A percentile compares a stretch with the other conserved stretches of the same genome.
These are phyloP conservation scores for Oryzias curvinotus DNA, from an alignment of 2,113 vertebrate species.

Conservation along the genomic window DNA sequence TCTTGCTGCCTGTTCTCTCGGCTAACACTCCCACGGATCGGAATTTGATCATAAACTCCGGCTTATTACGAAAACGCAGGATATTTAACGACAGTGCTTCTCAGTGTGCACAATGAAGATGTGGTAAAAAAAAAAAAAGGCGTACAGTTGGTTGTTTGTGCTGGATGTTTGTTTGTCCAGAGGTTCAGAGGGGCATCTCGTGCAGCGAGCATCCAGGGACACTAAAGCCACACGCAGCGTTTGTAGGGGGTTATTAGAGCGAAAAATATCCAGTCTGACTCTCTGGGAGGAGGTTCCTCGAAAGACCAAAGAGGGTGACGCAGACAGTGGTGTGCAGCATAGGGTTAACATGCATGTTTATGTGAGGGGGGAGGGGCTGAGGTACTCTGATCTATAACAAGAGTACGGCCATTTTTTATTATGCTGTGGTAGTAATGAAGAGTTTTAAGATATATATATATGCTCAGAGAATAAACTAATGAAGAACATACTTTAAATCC, in stretches of 20 bases:
- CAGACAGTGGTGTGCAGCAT: conserved; percentile 48
- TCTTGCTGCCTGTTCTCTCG: conserved; percentile 32
- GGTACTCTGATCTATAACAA: conserved; percentile 42
- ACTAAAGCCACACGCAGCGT: conserved; percentile 63
- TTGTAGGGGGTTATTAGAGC: conserved; percentile 78
- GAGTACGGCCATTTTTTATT: conserved; percentile 39
- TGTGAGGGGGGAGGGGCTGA: conserved; percentile 38
- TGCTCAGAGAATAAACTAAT: background rate
- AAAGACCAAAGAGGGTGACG: conserved; percentile 61
- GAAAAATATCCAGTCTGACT: conserved; percentile 72
- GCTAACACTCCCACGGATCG: conserved; percentile 36
- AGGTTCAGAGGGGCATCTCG: conserved; percentile 47
- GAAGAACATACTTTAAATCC: too few species aligned
- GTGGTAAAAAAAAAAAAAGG: too few species aligned
- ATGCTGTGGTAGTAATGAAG: conserved; percentile 51
- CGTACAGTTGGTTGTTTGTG: too few species aligned
- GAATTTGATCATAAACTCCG: conserved; percentile 17
- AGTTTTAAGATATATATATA: conserved; percentile 52
- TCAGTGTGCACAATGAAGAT: too few species aligned
- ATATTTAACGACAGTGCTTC: conserved; percentile 1
- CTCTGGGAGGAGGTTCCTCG: conserved; percentile 71
- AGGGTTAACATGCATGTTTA: conserved; percentile 38
- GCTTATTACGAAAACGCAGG: conserved; percentile 8
- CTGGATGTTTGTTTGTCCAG: conserved; percentile 26
- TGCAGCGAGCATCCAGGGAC: conserved; percentile 61